phyloP scores from a whole-genome alignment of 35 echinoderm and acorn worm species.

The Eucidaris tribuloides region DNA sequence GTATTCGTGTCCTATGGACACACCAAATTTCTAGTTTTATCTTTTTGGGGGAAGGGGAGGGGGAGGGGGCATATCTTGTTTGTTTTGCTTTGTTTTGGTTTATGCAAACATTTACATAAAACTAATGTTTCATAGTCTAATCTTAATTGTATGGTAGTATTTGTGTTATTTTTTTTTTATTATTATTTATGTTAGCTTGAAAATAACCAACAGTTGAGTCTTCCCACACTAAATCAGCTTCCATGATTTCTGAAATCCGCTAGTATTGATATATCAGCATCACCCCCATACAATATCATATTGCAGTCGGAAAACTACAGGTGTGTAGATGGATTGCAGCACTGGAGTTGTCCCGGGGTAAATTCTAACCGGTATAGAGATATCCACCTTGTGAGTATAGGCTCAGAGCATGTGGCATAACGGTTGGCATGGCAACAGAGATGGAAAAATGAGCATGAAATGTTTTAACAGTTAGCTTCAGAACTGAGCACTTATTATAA shows the following conservation, averaged over 20 bases:
- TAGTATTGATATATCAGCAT: not conserved
- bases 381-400: conserved; percentile 7
- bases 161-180: not conserved
- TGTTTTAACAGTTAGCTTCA: too few species aligned
- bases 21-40: too few species aligned
- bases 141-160: not conserved
- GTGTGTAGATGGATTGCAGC: not conserved
- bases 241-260: too few species aligned
- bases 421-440: too few species aligned
- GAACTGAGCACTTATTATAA: too few species aligned
- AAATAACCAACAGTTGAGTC: not conserved
- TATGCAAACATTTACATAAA: too few species aligned
- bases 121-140: not conserved
- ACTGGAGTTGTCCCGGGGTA: conserved; percentile 20
- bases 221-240: too few species aligned
- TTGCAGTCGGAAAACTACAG: not conserved
- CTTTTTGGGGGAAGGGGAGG: too few species aligned
- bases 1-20: too few species aligned
- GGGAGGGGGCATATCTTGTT: too few species aligned
- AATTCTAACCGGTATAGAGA: not conserved
- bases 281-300: not conserved
- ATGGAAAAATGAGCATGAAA: too few species aligned
- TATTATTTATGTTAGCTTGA: not conserved
- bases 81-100: too few species aligned
- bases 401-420: not conserved